Conservation (phyloP, 2,797 vertebrate species). For the Gymnothorax javanicus region DNA sequence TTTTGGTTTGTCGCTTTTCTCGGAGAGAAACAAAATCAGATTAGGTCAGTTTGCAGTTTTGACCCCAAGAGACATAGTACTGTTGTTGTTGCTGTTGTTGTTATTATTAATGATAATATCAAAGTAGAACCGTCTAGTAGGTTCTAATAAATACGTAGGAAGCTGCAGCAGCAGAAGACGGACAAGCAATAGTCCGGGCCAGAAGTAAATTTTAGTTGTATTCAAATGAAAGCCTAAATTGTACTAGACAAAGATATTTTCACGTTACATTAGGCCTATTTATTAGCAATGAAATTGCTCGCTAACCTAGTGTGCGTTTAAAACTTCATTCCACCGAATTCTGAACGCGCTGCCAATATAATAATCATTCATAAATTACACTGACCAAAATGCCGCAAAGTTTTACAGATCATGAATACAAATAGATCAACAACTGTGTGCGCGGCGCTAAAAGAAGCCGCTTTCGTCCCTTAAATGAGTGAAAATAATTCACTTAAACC, state of each 20-base stretch:
- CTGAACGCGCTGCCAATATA: neutral
- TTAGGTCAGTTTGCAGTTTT: neutral
- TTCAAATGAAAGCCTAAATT: neutral
- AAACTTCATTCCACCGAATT: neutral
- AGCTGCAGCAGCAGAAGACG: neutral
- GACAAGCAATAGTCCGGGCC: neutral
- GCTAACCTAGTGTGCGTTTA: neutral
- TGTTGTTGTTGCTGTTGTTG: too few relatives aligned
- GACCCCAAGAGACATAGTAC: too few relatives aligned
- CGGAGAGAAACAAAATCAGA: neutral
- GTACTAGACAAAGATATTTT: neutral
- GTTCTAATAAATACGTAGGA: neutral
- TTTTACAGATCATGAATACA: neutral
- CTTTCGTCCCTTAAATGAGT: constrained; percentile 4
- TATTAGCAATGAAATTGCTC: neutral
- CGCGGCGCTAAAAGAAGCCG: neutral
- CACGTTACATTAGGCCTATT: neutral
- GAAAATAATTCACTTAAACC: constrained; percentile 9
- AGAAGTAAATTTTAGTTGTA: neutral
- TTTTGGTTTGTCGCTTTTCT: neutral
- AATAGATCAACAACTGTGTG: neutral
- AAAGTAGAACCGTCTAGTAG: neutral
- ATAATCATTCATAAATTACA: neutral
- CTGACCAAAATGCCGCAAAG: neutral
- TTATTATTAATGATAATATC: too few relatives aligned